A percentile compares a stretch with the other conserved stretches of the same genome.
phyloP scores from a whole-genome alignment of 2,797 vertebrate species.

The Echiichthys vipera region DNA sequence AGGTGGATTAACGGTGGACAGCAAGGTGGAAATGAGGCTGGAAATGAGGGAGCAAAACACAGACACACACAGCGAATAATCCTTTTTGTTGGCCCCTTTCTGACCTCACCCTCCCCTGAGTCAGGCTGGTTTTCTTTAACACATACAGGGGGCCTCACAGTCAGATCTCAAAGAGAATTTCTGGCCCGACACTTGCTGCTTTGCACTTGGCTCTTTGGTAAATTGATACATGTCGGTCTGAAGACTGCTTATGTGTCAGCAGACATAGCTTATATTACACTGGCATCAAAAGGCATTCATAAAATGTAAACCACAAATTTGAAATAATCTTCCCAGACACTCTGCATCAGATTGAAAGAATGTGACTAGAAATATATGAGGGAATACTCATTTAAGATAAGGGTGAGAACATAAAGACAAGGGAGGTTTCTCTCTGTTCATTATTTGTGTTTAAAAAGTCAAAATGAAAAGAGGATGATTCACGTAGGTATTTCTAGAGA shows the following conservation, averaged over 20 bases:
- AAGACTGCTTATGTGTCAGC: conserved; percentile 31
- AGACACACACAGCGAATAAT: conserved; percentile 32
- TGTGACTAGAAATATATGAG: conserved; percentile 1
- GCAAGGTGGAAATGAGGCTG: conserved; percentile 28
- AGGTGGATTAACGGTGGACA: conserved; percentile 47
- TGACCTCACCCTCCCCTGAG: conserved; percentile 44
- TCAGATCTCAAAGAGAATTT: conserved; percentile 48
- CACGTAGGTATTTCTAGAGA: not conserved
- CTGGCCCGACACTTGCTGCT: conserved; percentile 29
- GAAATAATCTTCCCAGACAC: conserved; percentile 3
- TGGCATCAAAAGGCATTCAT: conserved; percentile 41
- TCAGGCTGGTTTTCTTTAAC: conserved; percentile 29
- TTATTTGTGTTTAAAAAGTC: conserved; percentile 20
- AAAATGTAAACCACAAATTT: conserved; percentile 33
- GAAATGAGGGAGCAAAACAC: not conserved
- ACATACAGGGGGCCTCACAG: not conserved
- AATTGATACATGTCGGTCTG: conserved; percentile 46
- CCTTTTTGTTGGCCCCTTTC: conserved; percentile 50
- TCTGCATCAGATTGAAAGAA: conserved; percentile 7
- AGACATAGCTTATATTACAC: conserved; percentile 26
- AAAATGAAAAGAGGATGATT: not conserved
- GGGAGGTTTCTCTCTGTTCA: not conserved
- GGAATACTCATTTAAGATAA: conserved; percentile 6
- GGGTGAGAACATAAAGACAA: not conserved
- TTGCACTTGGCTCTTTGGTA: conserved; percentile 47